These are phyloP conservation scores for Neosalanx taihuensis DNA, from an alignment of 2,797 vertebrate species.

Conservation along the genomic window DNA sequence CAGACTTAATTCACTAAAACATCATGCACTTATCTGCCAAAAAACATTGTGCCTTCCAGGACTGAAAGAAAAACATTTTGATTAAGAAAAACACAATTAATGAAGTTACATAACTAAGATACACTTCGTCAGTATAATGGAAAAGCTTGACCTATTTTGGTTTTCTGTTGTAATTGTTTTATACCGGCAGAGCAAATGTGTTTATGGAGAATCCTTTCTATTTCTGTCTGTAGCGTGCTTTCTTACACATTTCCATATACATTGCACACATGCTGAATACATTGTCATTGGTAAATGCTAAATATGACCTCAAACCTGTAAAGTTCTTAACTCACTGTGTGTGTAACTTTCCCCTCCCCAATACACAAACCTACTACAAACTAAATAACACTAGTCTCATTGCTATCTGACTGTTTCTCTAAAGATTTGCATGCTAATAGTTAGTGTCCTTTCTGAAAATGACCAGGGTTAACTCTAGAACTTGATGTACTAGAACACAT, in stretches of 20 bases:
- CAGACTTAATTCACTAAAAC: constrained; percentile 9
- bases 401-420: no score
- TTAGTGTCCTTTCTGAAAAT: no score
- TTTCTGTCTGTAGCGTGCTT: constrained; percentile 42
- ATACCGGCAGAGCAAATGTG: constrained; percentile 5
- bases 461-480: no score
- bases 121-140: constrained; percentile 15
- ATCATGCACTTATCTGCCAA: constrained; percentile 17
- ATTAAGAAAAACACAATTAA: constrained; percentile 32
- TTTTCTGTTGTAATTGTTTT: constrained; percentile 25
- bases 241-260: constrained; percentile 29
- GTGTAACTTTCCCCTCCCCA: not conserved
- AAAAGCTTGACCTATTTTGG: constrained; percentile 24
- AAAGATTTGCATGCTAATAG: no score
- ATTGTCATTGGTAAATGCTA: constrained; percentile 17
- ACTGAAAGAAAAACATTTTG: constrained; percentile 29
- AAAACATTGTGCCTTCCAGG: constrained; percentile 22
- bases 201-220: constrained; percentile 13
- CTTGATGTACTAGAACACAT: no score
- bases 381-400: not conserved
- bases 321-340: not conserved
- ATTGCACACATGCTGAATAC: constrained; percentile 14
- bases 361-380: not conserved
- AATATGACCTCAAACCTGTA: constrained; percentile 9
- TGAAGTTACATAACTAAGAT: constrained; percentile 26